phyloP scores from a whole-genome alignment of 2,113 vertebrate species.

The Rhinichthys klamathensis region DNA sequence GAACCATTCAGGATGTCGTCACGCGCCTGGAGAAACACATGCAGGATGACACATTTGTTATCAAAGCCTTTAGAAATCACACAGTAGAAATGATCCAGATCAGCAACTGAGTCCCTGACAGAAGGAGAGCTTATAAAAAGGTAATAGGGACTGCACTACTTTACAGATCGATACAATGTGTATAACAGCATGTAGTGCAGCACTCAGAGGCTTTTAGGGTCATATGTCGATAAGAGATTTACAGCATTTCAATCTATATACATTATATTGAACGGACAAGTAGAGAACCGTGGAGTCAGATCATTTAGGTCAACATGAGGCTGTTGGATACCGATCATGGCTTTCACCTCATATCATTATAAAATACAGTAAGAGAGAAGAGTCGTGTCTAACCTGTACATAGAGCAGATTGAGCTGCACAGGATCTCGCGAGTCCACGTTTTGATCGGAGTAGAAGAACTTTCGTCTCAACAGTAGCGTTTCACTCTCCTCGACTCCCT shows the following conservation, averaged over 20 bases:
- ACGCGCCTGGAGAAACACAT: conserved; percentile 79
- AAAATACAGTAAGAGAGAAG: neutral
- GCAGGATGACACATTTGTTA: neutral
- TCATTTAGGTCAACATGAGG: neutral
- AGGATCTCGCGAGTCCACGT: conserved; percentile 94
- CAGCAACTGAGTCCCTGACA: neutral
- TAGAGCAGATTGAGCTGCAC: conserved; percentile 97
- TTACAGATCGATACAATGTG: neutral
- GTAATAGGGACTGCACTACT: neutral
- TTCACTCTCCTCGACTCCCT: conserved; percentile 94
- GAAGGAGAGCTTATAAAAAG: neutral
- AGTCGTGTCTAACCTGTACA: conserved; percentile 84
- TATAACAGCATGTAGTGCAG: neutral
- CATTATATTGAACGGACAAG: neutral
- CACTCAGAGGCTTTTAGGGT: conserved; percentile 11
- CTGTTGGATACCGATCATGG: neutral
- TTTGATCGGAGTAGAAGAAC: conserved; percentile 98
- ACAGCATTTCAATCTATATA: neutral
- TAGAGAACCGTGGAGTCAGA: neutral
- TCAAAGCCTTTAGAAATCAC: neutral
- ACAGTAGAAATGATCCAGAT: conserved; percentile 6
- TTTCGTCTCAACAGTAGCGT: conserved; percentile 90
- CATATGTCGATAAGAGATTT: conserved; percentile 24
- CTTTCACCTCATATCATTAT: neutral
- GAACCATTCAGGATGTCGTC: conserved; percentile 98